phyloP scores from a whole-genome alignment of 1,140 invertebrate species.

The Acromyrmex charruanus region DNA sequence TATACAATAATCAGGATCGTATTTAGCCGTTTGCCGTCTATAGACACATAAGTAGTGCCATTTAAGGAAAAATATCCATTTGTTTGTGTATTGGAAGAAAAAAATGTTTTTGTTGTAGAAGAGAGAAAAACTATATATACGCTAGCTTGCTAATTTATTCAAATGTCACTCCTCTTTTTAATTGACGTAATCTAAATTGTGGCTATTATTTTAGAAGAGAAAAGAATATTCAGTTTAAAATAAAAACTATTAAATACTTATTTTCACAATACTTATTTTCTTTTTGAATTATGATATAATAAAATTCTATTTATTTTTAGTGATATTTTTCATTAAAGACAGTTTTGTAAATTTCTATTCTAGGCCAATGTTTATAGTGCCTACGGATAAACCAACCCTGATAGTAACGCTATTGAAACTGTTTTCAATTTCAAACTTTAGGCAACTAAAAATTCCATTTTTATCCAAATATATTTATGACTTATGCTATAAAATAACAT shows the following conservation, averaged over 20 bases:
- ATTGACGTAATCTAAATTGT: neutral
- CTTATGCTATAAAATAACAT: neutral
- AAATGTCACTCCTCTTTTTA: no score
- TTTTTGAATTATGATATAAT: neutral
- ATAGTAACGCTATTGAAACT: slow-evolving; percentile 27
- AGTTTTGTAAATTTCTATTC: slow-evolving; percentile 1
- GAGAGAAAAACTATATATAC: neutral
- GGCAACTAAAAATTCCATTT: slow-evolving; percentile 42
- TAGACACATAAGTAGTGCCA: neutral
- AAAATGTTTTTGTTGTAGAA: neutral
- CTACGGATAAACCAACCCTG: neutral
- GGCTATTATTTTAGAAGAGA: neutral
- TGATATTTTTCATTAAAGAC: neutral
- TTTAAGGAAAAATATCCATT: neutral
- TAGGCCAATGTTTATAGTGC: neutral
- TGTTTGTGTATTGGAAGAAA: neutral
- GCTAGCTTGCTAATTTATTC: no score
- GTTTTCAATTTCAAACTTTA: slow-evolving; percentile 38
- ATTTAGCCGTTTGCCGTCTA: neutral
- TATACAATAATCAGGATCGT: slow-evolving; percentile 70
- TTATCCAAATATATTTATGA: slow-evolving; percentile 25
- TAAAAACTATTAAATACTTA: slow-evolving; percentile 13
- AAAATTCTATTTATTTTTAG: slow-evolving; percentile 14
- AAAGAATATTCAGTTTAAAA: neutral
- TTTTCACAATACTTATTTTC: neutral